phyloP scores from a whole-genome alignment of 2,888 invertebrate species.

The Octodonta nipae region DNA sequence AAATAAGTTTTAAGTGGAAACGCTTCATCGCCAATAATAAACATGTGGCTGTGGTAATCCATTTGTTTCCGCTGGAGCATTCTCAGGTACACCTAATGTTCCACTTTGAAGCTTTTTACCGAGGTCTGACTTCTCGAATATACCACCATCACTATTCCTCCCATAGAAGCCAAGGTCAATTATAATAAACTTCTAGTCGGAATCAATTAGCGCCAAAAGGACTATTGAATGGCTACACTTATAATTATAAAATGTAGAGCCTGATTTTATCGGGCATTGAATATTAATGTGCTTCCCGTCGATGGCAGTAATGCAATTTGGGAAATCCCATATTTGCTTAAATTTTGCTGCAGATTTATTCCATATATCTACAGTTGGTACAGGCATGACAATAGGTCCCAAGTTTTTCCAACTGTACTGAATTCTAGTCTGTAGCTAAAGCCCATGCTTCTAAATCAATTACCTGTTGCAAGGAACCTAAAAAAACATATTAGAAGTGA shows the following conservation, averaged over 20 bases:
- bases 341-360: not conserved
- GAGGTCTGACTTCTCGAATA: too few relatives aligned
- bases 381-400: slow-evolving; percentile 1
- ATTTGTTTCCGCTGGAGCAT: too few relatives aligned
- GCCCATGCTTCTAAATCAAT: slow-evolving; percentile 7
- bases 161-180: slow-evolving; percentile 18
- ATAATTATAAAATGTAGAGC: slow-evolving; percentile 13
- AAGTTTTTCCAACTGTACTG: slow-evolving; percentile 5
- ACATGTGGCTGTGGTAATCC: too few relatives aligned
- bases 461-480: slow-evolving; percentile 15
- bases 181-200: slow-evolving; percentile 14
- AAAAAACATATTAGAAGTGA: slow-evolving; percentile 6
- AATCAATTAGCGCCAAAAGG: slow-evolving; percentile 8
- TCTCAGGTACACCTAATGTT: too few relatives aligned
- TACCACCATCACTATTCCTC: too few relatives aligned
- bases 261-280: slow-evolving; percentile 2
- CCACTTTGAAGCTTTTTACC: too few relatives aligned
- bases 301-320: not conserved
- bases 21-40: too few relatives aligned
- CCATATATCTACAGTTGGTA: not conserved
- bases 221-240: slow-evolving; percentile 10
- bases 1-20: too few relatives aligned
- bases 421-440: slow-evolving; percentile 5
- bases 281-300: slow-evolving; percentile 1
- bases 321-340: slow-evolving; percentile 5